A percentile compares a stretch with the other conserved stretches of the same genome.
Evolutionary conservation across 2,113 vertebrate species (phyloP).

Genomic region (Trinectes maculatus): DNA sequence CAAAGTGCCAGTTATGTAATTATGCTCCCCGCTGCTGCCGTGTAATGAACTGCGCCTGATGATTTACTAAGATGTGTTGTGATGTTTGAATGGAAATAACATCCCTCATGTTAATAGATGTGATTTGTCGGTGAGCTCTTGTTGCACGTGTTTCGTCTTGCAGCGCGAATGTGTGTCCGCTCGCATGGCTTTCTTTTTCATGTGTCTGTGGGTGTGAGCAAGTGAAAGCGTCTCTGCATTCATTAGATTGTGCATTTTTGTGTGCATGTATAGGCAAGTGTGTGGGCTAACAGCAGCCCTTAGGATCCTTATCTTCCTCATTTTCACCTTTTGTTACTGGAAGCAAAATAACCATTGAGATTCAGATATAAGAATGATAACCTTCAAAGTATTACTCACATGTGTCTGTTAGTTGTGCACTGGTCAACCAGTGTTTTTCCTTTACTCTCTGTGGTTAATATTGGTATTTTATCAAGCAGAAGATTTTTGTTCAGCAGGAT

Average conservation of each 20-base stretch:
- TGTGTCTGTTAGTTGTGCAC: background rate
- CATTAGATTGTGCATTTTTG: constrained; percentile 28
- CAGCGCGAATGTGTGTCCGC: constrained; percentile 26
- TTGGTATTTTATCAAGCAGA: too few relatives aligned
- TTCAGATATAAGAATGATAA: background rate
- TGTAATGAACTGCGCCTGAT: constrained; percentile 46
- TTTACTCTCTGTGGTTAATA: too few relatives aligned
- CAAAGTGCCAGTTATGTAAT: constrained; percentile 65
- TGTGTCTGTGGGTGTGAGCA: constrained; percentile 57
- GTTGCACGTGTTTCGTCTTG: constrained; percentile 24
- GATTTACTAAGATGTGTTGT: constrained; percentile 56
- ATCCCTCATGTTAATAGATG: constrained; percentile 26
- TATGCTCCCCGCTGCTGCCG: constrained; percentile 48
- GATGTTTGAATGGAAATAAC: constrained; percentile 42
- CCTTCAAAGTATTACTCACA: background rate
- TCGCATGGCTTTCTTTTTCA: constrained; percentile 27
- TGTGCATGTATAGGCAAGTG: constrained; percentile 51
- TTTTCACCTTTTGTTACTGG: background rate
- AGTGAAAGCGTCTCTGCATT: constrained; percentile 48
- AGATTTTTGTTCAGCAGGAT: too few relatives aligned
- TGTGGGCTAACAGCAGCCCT: constrained; percentile 49
- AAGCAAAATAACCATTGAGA: too few relatives aligned
- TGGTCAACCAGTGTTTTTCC: background rate
- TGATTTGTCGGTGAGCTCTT: constrained; percentile 43
- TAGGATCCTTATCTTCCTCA: background rate